Evolutionary conservation across 1,140 invertebrate genomes (phyloP), one percentile per base, ranked within the genome.

Genomic region (Drosophila truncata): DNA sequence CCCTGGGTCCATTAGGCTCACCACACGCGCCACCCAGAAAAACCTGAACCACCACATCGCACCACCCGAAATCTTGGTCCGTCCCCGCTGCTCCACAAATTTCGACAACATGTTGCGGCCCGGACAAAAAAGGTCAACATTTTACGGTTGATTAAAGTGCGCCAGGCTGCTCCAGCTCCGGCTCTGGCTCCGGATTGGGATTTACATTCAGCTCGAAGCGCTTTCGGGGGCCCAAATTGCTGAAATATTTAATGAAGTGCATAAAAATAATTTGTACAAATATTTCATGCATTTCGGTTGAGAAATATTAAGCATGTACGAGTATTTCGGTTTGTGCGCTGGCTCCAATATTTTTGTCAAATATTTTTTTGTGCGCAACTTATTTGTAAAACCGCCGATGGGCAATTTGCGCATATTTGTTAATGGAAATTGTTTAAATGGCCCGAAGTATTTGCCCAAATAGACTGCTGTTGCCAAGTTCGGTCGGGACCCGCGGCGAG

Each of bases 361-460:
- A 90, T 65, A 84, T 75, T 44, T 44, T 88, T 79, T 84, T 87
- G 62, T 61, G 14, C 72, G 63, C 55, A 78, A 88, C 74, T 88
- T 88, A 88, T 87, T 90, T 90, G 86, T 81, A 59, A 90, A 90
- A 90, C 85, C 85, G 85, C 85, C 85, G 80, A 82, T 90, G 87
- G 85, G 81, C 85, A 90, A 90, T 85, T 85, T 90, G 81, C 73
- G 82, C 82, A 90, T 90, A 90, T 90, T 90, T 90, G 85, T 90
- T 90, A 90, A 90, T 90, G 85, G 85, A 90, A 90, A 90, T 90
- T 90, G 85, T 85, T 90, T 82, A 90, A 90, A 90, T 90, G 86
- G 85, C 50, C 79, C 78, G 62, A 82, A 90, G 85, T 84, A 90
- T 91, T 90, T 82, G 62, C 77, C 62, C 82, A 85, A 90, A 87